A percentile compares a stretch with the other conserved stretches of the same genome.
These are phyloP conservation scores for Zygogramma bicolorata DNA, from an alignment of 2,888 invertebrate genomes.

Conservation along the genomic window DNA sequence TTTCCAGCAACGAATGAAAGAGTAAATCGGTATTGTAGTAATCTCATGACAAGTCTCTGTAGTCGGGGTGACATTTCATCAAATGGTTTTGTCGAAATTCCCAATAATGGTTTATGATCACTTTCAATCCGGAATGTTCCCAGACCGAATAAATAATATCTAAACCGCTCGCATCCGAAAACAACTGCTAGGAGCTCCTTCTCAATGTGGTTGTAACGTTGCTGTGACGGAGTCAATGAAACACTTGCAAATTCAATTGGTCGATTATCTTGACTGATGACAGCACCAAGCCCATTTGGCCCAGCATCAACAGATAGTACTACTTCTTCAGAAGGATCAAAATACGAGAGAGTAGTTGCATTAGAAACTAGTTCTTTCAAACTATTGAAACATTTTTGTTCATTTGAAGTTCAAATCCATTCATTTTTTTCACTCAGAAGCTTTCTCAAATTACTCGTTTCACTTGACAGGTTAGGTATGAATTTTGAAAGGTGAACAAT, in stretches of 20 bases:
- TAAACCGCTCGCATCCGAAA: constrained; percentile 10
- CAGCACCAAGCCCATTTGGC: not conserved
- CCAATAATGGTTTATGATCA: constrained; percentile 43
- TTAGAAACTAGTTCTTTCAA: not conserved
- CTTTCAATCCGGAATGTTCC: constrained; percentile 28
- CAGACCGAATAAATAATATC: not conserved
- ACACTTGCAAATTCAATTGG: not conserved
- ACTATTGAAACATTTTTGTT: not conserved
- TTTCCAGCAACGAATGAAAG: constrained; percentile 25
- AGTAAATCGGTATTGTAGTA: constrained; percentile 32
- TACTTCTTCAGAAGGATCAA: not conserved
- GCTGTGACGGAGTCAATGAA: not conserved
- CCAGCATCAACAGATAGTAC: not conserved
- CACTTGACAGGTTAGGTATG: not conserved
- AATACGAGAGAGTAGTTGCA: not conserved
- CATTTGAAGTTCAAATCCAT: not conserved
- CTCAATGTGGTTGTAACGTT: not conserved
- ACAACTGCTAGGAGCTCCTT: constrained; percentile 38
- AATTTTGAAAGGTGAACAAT: not conserved
- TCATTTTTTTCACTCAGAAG: not conserved
- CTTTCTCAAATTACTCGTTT: not conserved
- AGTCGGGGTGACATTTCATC: constrained; percentile 25
- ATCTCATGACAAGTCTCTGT: constrained; percentile 32
- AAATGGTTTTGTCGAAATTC: constrained; percentile 44
- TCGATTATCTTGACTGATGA: not conserved